Base-by-base conservation (phyloP, 2,888 invertebrate genomes). In the Diarsia brunnea region DNA sequence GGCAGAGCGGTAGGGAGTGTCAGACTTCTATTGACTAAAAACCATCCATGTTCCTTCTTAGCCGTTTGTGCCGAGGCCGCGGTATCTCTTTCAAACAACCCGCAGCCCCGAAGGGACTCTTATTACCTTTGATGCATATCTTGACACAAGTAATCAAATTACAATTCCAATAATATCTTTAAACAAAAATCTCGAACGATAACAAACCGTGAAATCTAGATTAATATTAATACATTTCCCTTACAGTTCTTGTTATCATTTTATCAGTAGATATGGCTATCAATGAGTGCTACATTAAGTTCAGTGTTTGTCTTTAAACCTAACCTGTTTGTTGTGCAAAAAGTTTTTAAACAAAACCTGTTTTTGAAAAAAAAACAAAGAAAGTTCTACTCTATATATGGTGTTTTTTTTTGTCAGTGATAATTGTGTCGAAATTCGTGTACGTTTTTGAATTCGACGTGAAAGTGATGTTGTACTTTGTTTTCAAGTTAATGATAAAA, bases 201-300 rank as follows among this genome's bases (percentile, higher is more conserved):
- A 77, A 78, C 24, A 55, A 19, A 49, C 31, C 31, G 24, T 61
- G 63, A 47, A 70, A 73, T 79, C 55, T 61, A 69, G 53, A 73
- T 63, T 73, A 51, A 55, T 64, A 83, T 51, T 61, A 74, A 73
- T 71, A 74, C 67, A 68, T 55, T n/a, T 70, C n/a, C 53, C 66
- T 45, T 83, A 72, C 58, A 66, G 55, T 70, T 21, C 8, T 0
- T 4, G 31, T 70, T 82, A 83, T 83, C 84, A 60, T n/a, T 8
- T 75, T 83, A 79, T 79, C 65, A 27, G 24, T 24, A 73, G 75
- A 83, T 73, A 82, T 21, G 11, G 38, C 49, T 27, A 71, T 79
- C 79, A 83, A 68, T 49, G 68, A 55, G 45, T 67, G 67, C 38
- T 61, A 61, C 65, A 83, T 73, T 82, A 79, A 73, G 72, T 71